These are phyloP conservation scores for Listronotus oregonensis DNA, from an alignment of 1,140 invertebrate genomes.

Conservation along the genomic window DNA sequence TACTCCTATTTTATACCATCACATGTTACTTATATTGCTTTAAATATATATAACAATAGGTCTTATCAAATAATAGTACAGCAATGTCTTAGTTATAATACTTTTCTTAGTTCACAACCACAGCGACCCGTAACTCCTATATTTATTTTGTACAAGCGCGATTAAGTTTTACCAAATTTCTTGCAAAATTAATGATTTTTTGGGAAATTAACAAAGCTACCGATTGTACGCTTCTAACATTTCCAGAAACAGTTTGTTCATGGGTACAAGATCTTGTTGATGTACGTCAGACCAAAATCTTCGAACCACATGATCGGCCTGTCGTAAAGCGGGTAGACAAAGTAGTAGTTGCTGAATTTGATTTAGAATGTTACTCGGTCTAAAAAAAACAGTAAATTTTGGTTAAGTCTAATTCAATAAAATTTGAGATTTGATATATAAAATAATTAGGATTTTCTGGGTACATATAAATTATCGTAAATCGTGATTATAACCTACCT, in stretches of 20 bases:
- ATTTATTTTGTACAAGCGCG: slow-evolving; percentile 13
- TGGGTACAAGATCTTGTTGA: slow-evolving; percentile 83
- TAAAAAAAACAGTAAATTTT: too few species aligned
- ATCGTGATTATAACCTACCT: slow-evolving; percentile 57
- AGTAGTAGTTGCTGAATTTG: slow-evolving; percentile 87
- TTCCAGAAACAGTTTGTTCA: slow-evolving; percentile 97
- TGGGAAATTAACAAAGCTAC: slow-evolving; percentile 49
- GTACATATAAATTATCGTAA: too few species aligned
- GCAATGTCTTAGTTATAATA: slow-evolving; percentile 8
- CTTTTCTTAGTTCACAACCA: slow-evolving; percentile 18
- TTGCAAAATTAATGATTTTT: background rate
- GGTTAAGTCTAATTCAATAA: too few species aligned
- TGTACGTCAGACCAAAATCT: slow-evolving; percentile 90
- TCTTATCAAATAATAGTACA: too few species aligned
- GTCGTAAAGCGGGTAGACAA: slow-evolving; percentile 84
- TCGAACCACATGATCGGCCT: slow-evolving; percentile 85
- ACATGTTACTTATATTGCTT: too few species aligned
- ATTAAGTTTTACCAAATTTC: slow-evolving; percentile 5
- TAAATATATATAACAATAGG: too few species aligned
- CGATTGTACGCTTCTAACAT: slow-evolving; percentile 85
- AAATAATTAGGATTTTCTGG: too few species aligned
- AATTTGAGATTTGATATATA: too few species aligned
- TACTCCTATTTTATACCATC: too few species aligned
- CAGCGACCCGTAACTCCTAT: slow-evolving; percentile 11
- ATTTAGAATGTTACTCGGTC: slow-evolving; percentile 67